Conservation (phyloP, 2,888 invertebrate species). For the Amphipoea lucens region DNA sequence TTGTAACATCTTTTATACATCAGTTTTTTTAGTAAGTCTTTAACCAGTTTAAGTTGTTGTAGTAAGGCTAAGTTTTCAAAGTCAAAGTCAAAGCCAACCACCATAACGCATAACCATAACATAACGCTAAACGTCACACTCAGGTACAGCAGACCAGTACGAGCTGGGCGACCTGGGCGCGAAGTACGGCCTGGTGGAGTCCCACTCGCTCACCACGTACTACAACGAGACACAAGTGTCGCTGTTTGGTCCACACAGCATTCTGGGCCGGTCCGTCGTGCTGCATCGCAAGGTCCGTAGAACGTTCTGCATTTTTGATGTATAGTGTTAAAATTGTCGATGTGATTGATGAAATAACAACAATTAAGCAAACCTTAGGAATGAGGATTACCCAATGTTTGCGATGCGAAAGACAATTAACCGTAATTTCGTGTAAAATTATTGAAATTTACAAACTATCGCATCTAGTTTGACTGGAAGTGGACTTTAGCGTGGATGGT, state of each 20-base stretch:
- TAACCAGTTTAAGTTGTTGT: too few relatives aligned
- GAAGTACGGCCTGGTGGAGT: constrained; percentile 94
- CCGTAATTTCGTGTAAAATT: neutral
- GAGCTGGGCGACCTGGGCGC: constrained; percentile 96
- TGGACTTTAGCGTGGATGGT: neutral
- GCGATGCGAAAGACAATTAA: neutral
- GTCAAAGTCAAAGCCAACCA: neutral
- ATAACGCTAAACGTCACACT: neutral
- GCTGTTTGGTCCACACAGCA: constrained; percentile 94
- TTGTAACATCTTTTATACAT: neutral
- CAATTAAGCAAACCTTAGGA: neutral
- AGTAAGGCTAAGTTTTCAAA: neutral
- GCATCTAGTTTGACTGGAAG: neutral
- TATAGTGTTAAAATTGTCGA: neutral
- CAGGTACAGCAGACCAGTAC: constrained; percentile 96
- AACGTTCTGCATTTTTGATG: neutral
- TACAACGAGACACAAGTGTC: constrained; percentile 96
- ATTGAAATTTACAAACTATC: neutral
- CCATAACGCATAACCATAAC: neutral
- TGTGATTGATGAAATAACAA: neutral
- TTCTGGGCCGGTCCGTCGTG: constrained; percentile 96
- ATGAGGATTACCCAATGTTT: neutral
- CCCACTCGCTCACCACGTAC: constrained; percentile 89
- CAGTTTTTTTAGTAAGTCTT: too few relatives aligned
- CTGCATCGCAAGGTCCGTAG: constrained; percentile 92